Conservation (phyloP, 2,113 vertebrate species). For the Grammomys dolichurus region DNA sequence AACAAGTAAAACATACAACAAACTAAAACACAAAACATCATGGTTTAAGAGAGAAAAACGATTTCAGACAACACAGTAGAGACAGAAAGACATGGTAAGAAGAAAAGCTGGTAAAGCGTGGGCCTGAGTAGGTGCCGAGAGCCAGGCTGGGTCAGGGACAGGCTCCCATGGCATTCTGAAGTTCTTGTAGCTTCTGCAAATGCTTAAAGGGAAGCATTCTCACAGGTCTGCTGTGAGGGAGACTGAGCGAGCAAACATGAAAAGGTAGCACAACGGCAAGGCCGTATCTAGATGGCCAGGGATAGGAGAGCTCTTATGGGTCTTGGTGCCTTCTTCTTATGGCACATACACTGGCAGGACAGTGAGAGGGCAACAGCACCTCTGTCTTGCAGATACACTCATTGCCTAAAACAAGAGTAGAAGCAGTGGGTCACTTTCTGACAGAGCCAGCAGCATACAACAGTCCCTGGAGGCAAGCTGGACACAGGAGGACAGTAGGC, state of each 20-base stretch:
- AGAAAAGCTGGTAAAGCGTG: neutral
- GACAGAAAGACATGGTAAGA: neutral
- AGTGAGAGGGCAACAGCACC: neutral
- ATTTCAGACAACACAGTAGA: neutral
- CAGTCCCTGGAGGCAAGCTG: neutral
- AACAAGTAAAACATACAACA: conserved; percentile 66
- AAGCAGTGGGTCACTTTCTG: neutral
- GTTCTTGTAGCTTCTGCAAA: neutral
- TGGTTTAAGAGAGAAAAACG: conserved; percentile 50
- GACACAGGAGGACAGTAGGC: neutral
- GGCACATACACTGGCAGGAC: neutral
- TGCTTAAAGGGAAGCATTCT: neutral
- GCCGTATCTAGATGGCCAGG: neutral
- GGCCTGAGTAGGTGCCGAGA: neutral
- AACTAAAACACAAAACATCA: conserved; percentile 74
- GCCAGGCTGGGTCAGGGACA: neutral
- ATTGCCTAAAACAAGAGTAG: neutral
- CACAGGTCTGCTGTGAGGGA: neutral
- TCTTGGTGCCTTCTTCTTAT: neutral
- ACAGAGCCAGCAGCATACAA: neutral
- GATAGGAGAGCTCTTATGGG: neutral
- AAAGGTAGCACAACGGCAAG: neutral
- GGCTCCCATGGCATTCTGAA: neutral
- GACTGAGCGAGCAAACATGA: neutral
- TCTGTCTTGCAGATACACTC: neutral